phyloP scores from a whole-genome alignment of 1,140 invertebrate species.

The Leguminivora glycinivorella region DNA sequence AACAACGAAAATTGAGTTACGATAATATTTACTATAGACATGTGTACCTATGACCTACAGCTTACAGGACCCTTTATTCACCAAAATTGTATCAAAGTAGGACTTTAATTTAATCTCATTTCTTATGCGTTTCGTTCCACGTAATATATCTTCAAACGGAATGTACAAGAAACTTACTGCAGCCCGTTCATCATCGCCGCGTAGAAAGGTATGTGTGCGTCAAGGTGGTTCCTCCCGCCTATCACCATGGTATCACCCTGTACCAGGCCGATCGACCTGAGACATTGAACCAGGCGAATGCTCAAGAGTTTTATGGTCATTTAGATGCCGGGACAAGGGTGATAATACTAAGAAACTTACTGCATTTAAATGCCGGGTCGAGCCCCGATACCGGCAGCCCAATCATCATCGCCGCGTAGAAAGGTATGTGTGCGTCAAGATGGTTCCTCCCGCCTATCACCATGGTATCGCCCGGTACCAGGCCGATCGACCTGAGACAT shows the following conservation, averaged over 20 bases:
- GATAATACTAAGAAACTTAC: too few relatives aligned
- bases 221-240: constrained; percentile 60
- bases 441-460: constrained; percentile 62
- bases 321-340: too few relatives aligned
- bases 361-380: constrained; percentile 41
- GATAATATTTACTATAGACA: too few relatives aligned
- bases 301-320: too few relatives aligned
- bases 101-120: too few relatives aligned
- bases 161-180: constrained; percentile 49
- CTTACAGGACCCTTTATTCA: too few relatives aligned
- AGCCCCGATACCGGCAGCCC: constrained; percentile 47
- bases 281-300: constrained; percentile 46
- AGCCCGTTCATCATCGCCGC: constrained; percentile 58
- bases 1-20: too few relatives aligned
- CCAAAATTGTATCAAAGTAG: too few relatives aligned
- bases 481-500: constrained; percentile 60
- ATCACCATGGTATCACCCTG: constrained; percentile 68
- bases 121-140: too few relatives aligned
- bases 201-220: constrained; percentile 42
- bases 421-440: constrained; percentile 39
- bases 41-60: too few relatives aligned
- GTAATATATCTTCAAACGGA: too few relatives aligned
- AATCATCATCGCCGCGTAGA: constrained; percentile 56
- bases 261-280: constrained; percentile 65
- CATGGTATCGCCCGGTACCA: constrained; percentile 69